A percentile compares a stretch with the other conserved stretches of the same genome.
These are phyloP conservation scores for Canis aureus DNA, from an alignment of 2,113 vertebrate genomes.

Conservation along the genomic window DNA sequence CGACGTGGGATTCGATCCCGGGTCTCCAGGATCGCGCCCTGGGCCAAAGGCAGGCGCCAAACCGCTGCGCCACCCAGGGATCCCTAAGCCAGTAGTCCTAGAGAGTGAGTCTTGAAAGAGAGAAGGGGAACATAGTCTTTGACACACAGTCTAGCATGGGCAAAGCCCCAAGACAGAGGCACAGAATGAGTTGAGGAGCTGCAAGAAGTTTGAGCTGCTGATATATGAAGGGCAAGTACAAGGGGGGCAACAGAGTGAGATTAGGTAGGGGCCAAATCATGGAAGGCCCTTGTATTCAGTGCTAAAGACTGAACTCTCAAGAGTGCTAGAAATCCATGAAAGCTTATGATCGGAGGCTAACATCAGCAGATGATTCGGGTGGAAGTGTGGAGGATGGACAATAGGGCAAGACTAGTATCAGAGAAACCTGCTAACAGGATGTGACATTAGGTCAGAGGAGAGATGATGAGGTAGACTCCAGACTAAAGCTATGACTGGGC, in stretches of 20 bases:
- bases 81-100: not conserved
- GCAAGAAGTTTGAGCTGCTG: not conserved
- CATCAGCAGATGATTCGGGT: not conserved
- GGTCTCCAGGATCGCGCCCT: too few species aligned
- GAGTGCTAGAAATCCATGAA: not conserved
- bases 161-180: not conserved
- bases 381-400: not conserved
- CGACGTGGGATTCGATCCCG: too few species aligned
- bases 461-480: not conserved
- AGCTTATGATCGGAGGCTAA: not conserved
- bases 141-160: not conserved
- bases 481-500: not conserved
- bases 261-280: not conserved
- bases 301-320: slow-evolving; percentile 2
- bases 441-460: not conserved
- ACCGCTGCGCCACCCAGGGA: too few species aligned
- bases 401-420: not conserved
- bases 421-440: not conserved
- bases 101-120: not conserved
- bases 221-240: not conserved
- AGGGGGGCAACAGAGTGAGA: not conserved
- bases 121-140: not conserved
- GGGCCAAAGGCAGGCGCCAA: too few species aligned
- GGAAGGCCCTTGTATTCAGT: not conserved
- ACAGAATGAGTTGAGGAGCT: not conserved